Evolutionary conservation across 2,797 vertebrate genomes (phyloP), one percentile per base, ranked within the genome.

Genomic region (Meriones psammophilus): DNA sequence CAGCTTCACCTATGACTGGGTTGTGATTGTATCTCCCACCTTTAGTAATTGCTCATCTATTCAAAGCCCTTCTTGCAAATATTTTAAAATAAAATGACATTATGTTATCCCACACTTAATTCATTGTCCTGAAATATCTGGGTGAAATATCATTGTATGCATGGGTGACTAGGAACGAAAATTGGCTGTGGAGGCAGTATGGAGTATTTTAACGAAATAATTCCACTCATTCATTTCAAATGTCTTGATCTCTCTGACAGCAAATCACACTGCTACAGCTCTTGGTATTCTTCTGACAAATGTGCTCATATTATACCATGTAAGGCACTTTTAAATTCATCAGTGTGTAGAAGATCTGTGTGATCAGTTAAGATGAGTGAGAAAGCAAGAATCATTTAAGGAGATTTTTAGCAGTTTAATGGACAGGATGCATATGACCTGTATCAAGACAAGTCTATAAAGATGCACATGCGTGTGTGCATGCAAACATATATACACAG

Each of bases 11-110:
- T 97, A 58, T 94, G 96, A 96, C 94, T 97, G 18, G 0, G 68
- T 98, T 98, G 95, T 97, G 98, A 98, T 96, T 94, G 94, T 93
- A 97, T 94, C 36, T 5, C 1, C 95, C 94, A 96, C 95, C 96
- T 97, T 98, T 98, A 97, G 97, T 98, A 97, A 98, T 97, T 98
- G 98, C 97, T 98, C 97, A 97, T 98, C 97, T 98, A 96, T 98
- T 98, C 96, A 97, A 97, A 98, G 98, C 97, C 95, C 97, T 98
- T 97, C 96, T 96, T 97, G 98, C 96, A 98, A 94, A 98, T 98
- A 98, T 98, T 98, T 98, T 98, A 95, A 98, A 98, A 98, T 96
- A 98, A 98, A 98, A 98, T 98, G 97, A 98, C 95, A 97, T 97
- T 96, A 97, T 98, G 98, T 97, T 97, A 92, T 96, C 97, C 95